Evolutionary conservation across 2,797 vertebrate genomes (phyloP).

Genomic region (Acipenser transmontanus): DNA sequence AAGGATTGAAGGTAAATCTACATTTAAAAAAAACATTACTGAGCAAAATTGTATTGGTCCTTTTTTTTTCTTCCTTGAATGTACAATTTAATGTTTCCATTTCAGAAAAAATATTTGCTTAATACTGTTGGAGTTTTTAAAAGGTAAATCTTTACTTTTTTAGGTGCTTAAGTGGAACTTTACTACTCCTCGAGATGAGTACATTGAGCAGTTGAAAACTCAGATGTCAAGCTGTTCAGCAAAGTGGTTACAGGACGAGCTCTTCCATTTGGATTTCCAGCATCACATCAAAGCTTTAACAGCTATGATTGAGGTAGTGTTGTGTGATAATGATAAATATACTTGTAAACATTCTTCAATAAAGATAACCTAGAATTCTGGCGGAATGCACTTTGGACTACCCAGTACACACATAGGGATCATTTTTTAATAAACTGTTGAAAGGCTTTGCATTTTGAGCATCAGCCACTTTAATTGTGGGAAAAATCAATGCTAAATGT

Average conservation of each 20-base stretch:
- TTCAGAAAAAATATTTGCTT: background rate
- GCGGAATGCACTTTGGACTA: too few relatives aligned
- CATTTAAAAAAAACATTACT: background rate
- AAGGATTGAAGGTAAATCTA: conserved; percentile 77
- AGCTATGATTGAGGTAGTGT: conserved; percentile 84
- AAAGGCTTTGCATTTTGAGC: too few relatives aligned
- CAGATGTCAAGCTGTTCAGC: conserved; percentile 88
- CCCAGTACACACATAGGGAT: too few relatives aligned
- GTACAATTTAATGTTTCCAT: background rate
- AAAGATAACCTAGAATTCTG: too few relatives aligned
- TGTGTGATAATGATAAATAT: too few relatives aligned
- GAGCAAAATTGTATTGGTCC: background rate
- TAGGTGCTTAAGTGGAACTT: conserved; percentile 98
- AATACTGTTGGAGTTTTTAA: background rate
- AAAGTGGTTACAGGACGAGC: conserved; percentile 91
- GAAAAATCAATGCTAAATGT: too few relatives aligned
- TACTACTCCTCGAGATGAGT: conserved; percentile 88
- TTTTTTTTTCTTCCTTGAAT: background rate
- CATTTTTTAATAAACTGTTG: too few relatives aligned
- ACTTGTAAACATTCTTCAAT: too few relatives aligned
- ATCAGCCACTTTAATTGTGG: too few relatives aligned
- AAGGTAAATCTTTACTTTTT: background rate
- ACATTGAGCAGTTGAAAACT: conserved; percentile 89
- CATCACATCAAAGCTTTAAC: conserved; percentile 88
- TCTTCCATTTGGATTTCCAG: conserved; percentile 95